Conservation (phyloP, 2,888 invertebrate species). For the Eurois occulta region DNA sequence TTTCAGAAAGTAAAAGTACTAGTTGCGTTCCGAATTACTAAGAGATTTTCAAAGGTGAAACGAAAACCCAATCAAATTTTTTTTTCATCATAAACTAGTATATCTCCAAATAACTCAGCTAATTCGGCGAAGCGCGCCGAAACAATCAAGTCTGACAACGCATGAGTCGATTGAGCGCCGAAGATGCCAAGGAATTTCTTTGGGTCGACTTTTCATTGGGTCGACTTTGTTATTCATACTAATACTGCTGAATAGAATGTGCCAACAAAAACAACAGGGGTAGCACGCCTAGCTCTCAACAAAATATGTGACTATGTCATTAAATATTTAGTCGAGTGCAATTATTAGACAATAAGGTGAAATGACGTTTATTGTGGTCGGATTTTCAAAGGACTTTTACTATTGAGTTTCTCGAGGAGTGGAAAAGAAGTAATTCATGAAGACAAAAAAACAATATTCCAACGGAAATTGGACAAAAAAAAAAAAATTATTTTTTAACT, state of each 20-base stretch:
- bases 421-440: no score
- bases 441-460: no score
- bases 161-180: neutral
- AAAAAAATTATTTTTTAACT: no score
- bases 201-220: no score
- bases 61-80: neutral
- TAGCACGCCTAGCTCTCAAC: neutral
- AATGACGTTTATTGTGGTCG: no score
- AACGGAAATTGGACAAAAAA: no score
- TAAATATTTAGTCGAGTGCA: no score
- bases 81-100: neutral
- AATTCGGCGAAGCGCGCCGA: neutral
- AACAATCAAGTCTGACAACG: neutral
- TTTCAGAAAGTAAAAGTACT: no score
- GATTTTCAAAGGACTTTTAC: no score
- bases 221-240: neutral
- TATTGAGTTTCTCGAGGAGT: no score
- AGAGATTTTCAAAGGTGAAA: no score
- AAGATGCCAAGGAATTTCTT: neutral
- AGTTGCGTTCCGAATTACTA: conserved; percentile 7
- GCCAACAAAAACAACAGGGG: neutral
- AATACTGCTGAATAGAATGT: neutral
- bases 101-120: neutral
- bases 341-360: no score
- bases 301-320: neutral